These are phyloP conservation scores for Tetragonisca angustula DNA, from an alignment of 2,888 invertebrate genomes.

Conservation along the genomic window DNA sequence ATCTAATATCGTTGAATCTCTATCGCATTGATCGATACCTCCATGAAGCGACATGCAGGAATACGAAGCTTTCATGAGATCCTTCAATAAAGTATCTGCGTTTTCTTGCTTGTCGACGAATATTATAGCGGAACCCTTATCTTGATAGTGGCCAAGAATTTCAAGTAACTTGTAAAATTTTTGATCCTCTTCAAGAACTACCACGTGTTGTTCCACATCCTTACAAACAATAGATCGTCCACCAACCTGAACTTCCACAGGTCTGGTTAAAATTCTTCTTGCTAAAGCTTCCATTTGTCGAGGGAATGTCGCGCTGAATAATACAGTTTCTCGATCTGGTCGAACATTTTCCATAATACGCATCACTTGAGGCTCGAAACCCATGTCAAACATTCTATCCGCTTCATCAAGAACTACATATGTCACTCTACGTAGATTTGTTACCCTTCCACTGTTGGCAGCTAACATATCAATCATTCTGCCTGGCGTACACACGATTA, in stretches of 20 bases:
- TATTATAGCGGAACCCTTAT: constrained; percentile 96
- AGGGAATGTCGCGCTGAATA: constrained; percentile 99
- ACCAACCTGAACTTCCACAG: constrained; percentile 98
- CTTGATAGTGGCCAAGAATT: constrained; percentile 97
- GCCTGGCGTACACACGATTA: constrained; percentile 99
- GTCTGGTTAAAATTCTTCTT: constrained; percentile 95
- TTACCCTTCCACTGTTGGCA: constrained; percentile 98
- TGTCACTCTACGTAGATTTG: constrained; percentile 97
- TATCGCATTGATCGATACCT: constrained; percentile 99
- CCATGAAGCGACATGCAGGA: constrained; percentile 99
- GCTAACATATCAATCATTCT: constrained; percentile 99
- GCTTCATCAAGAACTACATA: constrained; percentile 99
- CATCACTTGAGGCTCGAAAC: constrained; percentile 99
- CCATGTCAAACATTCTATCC: constrained; percentile 99
- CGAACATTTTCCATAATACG: constrained; percentile 98
- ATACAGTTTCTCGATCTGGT: constrained; percentile 98
- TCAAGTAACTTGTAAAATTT: constrained; percentile 99
- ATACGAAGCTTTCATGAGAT: constrained; percentile 98
- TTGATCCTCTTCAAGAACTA: constrained; percentile 97
- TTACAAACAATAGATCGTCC: constrained; percentile 98
- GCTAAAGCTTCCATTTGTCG: constrained; percentile 99
- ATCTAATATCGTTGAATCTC: constrained; percentile 98
- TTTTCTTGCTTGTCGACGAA: constrained; percentile 99
- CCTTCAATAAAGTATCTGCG: constrained; percentile 96
- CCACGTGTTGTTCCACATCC: constrained; percentile 98